Percentiles rank a stretch among this genome's conserved stretches.
phyloP scores from a whole-genome alignment of 2,797 vertebrate genomes.

The Esox lucius region DNA sequence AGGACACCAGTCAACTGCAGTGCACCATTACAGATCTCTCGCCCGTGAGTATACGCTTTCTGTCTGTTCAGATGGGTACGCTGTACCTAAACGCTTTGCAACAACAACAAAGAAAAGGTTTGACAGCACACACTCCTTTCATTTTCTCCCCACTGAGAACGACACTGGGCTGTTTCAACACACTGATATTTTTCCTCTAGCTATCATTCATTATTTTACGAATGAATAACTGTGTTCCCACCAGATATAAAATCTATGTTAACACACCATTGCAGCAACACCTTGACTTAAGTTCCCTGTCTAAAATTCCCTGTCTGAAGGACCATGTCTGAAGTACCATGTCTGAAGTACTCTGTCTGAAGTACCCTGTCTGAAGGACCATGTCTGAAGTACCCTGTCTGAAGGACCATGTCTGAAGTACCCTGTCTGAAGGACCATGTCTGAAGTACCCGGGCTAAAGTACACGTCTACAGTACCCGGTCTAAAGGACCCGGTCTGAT shows the following conservation, averaged over 20 bases:
- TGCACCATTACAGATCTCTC: conserved; percentile 81
- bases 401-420: too few species aligned
- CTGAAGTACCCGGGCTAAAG: too few species aligned
- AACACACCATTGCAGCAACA: not conserved
- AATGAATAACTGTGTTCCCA: not conserved
- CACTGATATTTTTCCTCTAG: not conserved
- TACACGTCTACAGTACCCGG: too few species aligned
- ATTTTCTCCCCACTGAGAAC: not conserved
- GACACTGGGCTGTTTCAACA: not conserved
- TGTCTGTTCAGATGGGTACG: not conserved
- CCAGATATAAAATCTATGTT: not conserved
- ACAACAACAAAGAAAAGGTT: not conserved
- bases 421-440: too few species aligned
- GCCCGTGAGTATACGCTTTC: conserved; percentile 72
- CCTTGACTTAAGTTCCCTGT: too few species aligned
- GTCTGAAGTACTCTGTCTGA: too few species aligned
- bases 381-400: too few species aligned
- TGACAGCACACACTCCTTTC: not conserved
- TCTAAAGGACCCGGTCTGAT: too few species aligned
- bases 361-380: too few species aligned
- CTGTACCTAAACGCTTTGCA: too few species aligned
- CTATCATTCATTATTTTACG: not conserved
- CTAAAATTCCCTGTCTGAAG: too few species aligned
- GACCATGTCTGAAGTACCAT: too few species aligned
- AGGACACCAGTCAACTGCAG: conserved; percentile 78